These are phyloP conservation scores for Petrocephalus microphthalmus DNA, from an alignment of 2,113 vertebrate species.

Conservation along the genomic window DNA sequence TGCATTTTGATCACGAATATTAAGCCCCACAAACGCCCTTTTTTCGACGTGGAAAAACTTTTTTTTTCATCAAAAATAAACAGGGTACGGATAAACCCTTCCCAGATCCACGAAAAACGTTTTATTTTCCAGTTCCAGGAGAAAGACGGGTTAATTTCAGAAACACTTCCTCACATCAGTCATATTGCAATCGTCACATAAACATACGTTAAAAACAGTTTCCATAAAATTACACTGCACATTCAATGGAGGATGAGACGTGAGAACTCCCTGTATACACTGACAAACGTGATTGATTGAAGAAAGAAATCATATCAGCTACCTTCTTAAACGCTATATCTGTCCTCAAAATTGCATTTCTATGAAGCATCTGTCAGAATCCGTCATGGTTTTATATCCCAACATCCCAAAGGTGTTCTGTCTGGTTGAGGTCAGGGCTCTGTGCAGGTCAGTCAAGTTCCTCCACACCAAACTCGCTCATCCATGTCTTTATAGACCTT, in stretches of 20 bases:
- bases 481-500: too few relatives aligned
- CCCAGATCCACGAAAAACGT: background rate
- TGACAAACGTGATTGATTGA: too few relatives aligned
- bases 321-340: too few relatives aligned
- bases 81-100: background rate
- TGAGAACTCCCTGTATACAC: background rate
- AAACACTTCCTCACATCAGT: too few relatives aligned
- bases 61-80: constrained; percentile 7
- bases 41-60: background rate
- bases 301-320: too few relatives aligned
- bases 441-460: too few relatives aligned
- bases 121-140: background rate
- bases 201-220: background rate
- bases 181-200: too few relatives aligned
- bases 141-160: background rate
- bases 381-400: too few relatives aligned
- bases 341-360: background rate
- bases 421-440: too few relatives aligned
- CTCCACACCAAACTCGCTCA: too few relatives aligned
- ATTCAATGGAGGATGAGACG: background rate
- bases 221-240: background rate
- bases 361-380: background rate
- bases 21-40: background rate
- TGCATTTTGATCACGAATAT: constrained; percentile 14
- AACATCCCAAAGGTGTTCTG: too few relatives aligned